Evolutionary conservation across 2,113 vertebrate species (phyloP).

Genomic region (Triplophysa tibetana): DNA sequence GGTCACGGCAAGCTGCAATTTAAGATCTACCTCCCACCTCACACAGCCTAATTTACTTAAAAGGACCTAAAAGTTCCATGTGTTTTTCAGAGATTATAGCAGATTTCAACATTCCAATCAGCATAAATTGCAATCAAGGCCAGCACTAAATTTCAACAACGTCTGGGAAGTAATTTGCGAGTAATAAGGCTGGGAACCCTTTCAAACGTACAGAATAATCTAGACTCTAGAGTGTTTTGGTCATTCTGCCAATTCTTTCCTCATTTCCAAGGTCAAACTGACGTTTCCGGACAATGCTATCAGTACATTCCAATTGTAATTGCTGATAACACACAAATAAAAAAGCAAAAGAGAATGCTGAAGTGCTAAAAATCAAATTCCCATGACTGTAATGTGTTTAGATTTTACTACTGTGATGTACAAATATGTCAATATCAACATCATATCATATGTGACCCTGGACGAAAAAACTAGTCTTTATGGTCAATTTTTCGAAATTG

Average conservation of each 20-base stretch:
- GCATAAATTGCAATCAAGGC: constrained; percentile 12
- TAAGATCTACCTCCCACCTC: constrained; percentile 17
- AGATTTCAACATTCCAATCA: neutral
- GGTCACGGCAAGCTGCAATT: constrained; percentile 14
- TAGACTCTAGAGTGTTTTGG: neutral
- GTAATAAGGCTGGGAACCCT: neutral
- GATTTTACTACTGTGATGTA: no score
- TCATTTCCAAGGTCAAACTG: neutral
- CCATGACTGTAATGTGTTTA: no score
- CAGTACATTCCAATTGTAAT: neutral
- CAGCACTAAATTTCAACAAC: neutral
- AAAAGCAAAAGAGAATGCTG: neutral
- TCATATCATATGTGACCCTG: no score
- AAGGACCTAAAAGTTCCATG: neutral
- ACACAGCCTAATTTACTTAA: constrained; percentile 14
- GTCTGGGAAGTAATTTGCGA: neutral
- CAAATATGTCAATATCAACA: no score
- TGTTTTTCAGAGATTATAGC: constrained; percentile 11
- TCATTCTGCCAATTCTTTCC: neutral
- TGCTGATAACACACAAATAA: neutral
- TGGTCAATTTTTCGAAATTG: no score
- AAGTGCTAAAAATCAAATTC: no score
- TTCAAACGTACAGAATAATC: neutral
- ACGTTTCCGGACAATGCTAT: neutral
- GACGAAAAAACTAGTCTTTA: no score